Conservation (phyloP, 2,797 vertebrate species). For the Percopsis omiscomaycus region DNA sequence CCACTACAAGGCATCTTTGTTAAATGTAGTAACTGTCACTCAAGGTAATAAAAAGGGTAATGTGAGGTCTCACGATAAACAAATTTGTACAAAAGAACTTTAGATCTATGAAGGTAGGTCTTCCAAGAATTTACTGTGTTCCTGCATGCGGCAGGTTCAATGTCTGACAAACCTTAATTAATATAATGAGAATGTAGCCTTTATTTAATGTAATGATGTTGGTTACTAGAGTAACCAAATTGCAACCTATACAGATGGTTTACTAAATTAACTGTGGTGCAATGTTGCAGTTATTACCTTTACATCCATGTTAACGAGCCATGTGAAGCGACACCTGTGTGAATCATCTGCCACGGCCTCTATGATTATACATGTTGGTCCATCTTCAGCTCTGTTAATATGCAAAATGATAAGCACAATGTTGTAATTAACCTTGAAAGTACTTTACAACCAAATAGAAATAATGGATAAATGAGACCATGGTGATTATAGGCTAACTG, state of each 20-base stretch:
- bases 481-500: no score
- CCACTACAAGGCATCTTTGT: neutral
- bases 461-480: no score
- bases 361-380: conserved; percentile 83
- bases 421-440: no score
- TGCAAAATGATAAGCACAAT: neutral
- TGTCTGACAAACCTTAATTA: neutral
- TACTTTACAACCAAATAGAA: no score
- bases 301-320: conserved; percentile 84
- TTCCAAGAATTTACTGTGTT: neutral
- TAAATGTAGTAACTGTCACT: neutral
- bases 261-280: neutral
- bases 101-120: no score
- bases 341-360: conserved; percentile 51
- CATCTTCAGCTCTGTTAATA: conserved; percentile 77
- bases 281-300: conserved; percentile 69
- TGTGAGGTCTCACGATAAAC: no score
- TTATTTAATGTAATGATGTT: neutral
- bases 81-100: no score
- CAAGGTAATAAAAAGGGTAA: neutral
- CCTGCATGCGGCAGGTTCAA: neutral
- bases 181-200: neutral
- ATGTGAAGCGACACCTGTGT: conserved; percentile 73
- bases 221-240: neutral
- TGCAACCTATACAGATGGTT: neutral